These are phyloP conservation scores for Melanostoma mellinum DNA, from an alignment of 2,888 invertebrate species.

Conservation along the genomic window DNA sequence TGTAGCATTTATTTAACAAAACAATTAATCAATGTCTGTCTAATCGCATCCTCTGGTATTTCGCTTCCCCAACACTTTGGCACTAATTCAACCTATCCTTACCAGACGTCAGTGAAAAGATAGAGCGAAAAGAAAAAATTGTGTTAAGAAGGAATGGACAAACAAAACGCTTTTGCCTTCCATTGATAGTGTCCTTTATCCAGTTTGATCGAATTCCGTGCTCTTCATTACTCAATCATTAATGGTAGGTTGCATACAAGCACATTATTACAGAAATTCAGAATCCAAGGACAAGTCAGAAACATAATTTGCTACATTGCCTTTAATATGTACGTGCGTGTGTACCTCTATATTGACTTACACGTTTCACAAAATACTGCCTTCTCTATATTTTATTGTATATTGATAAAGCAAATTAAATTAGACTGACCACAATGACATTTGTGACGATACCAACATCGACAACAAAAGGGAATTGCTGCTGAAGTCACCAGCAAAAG, in stretches of 20 bases:
- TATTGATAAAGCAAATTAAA: constrained; percentile 59
- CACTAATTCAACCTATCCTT: constrained; percentile 20
- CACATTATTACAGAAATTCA: constrained; percentile 12
- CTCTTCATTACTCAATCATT: constrained; percentile 66
- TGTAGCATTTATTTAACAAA: constrained; percentile 8
- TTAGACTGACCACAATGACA: constrained; percentile 55
- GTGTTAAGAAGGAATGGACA: not conserved
- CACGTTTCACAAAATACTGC: constrained; percentile 1
- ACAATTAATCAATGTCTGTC: constrained; percentile 55
- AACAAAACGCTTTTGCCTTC: constrained; percentile 16
- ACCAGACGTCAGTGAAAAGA: constrained; percentile 8
- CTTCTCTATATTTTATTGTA: constrained; percentile 24
- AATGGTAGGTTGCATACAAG: constrained; percentile 50
- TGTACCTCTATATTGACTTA: not conserved
- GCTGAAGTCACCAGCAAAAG: constrained; percentile 24
- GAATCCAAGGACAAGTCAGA: constrained; percentile 20
- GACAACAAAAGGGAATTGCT: constrained; percentile 15
- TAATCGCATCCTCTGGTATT: constrained; percentile 12
- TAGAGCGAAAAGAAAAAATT: not conserved
- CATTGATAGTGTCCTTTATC: constrained; percentile 14
- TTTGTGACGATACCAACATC: constrained; percentile 19
- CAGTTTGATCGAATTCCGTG: constrained; percentile 32
- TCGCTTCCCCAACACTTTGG: constrained; percentile 8
- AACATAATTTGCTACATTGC: constrained; percentile 35
- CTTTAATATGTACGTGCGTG: constrained; percentile 22